Percentiles rank a stretch among this genome's conserved stretches.
phyloP scores from a whole-genome alignment of 2,113 vertebrate species.

The Sphaerodactylus townsendi region DNA sequence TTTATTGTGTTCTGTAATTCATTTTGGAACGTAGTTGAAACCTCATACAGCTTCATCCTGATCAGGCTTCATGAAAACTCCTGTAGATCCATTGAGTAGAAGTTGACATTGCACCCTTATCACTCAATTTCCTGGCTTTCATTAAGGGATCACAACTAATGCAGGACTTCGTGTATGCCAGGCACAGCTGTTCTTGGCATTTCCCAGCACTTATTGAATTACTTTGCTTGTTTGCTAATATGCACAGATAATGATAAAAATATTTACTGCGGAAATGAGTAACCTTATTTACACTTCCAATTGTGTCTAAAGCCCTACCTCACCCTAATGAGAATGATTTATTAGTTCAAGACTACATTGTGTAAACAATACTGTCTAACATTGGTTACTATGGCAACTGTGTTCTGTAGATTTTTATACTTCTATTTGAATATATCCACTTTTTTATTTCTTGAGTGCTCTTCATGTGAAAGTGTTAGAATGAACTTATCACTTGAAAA shows the following conservation, averaged over 20 bases:
- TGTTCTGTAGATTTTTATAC: slow-evolving; percentile 36
- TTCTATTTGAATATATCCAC: slow-evolving; percentile 46
- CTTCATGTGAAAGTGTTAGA: slow-evolving; percentile 51
- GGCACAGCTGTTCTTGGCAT: slow-evolving; percentile 3
- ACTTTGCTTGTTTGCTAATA: slow-evolving; percentile 34
- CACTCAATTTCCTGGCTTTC: slow-evolving; percentile 11
- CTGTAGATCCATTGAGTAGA: not conserved
- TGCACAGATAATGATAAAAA: slow-evolving; percentile 20
- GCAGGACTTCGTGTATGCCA: not conserved
- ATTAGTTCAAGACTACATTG: slow-evolving; percentile 40
- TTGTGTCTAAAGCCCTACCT: slow-evolving; percentile 26
- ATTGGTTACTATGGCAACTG: slow-evolving; percentile 61
- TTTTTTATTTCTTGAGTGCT: slow-evolving; percentile 52
- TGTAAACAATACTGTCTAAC: slow-evolving; percentile 40
- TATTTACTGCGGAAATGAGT: slow-evolving; percentile 32
- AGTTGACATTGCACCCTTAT: not conserved
- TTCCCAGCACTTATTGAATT: not conserved
- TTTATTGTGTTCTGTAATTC: not conserved
- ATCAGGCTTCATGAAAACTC: not conserved
- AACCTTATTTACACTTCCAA: slow-evolving; percentile 41
- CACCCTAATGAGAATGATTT: slow-evolving; percentile 52
- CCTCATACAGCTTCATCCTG: not conserved
- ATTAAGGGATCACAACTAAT: slow-evolving; percentile 4
- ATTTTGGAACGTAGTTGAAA: fast-evolving
- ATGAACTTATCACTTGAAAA: slow-evolving; percentile 69